Conservation (phyloP, 53 echinoderm and acorn worm species). For the Mesocentrotus franciscanus region DNA sequence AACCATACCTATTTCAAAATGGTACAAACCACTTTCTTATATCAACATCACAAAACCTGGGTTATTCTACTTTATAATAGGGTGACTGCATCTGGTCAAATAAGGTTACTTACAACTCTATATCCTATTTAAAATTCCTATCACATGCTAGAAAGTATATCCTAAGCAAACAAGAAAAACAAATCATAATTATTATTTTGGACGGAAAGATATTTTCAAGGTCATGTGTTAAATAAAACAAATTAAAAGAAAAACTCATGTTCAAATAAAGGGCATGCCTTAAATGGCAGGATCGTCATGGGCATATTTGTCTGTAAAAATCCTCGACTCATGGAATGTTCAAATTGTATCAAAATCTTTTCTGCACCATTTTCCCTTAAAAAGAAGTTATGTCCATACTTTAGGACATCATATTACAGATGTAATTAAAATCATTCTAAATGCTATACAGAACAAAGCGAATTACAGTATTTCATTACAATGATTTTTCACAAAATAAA, state of each 20-base stretch:
- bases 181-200: not conserved
- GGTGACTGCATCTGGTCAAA: too few relatives aligned
- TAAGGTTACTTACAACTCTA: not conserved
- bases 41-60: not conserved
- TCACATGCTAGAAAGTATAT: not conserved
- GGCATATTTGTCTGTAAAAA: not conserved
- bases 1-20: constrained; percentile 12
- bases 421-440: not conserved
- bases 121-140: not conserved
- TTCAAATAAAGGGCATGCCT: not conserved
- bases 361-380: not conserved
- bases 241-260: not conserved
- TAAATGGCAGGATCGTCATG: not conserved
- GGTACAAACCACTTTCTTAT: not conserved
- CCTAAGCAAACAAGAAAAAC: not conserved
- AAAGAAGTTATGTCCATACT: not conserved
- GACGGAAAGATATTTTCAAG: constrained; percentile 14
- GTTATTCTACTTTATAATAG: too few relatives aligned
- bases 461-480: not conserved
- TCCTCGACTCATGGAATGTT: not conserved
- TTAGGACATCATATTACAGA: not conserved
- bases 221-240: not conserved
- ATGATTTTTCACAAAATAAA: constrained; percentile 1
- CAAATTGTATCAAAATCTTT: not conserved
- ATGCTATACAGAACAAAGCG: not conserved